Conservation (phyloP, 2,888 invertebrate species). For the Drosophila mimetica region DNA sequence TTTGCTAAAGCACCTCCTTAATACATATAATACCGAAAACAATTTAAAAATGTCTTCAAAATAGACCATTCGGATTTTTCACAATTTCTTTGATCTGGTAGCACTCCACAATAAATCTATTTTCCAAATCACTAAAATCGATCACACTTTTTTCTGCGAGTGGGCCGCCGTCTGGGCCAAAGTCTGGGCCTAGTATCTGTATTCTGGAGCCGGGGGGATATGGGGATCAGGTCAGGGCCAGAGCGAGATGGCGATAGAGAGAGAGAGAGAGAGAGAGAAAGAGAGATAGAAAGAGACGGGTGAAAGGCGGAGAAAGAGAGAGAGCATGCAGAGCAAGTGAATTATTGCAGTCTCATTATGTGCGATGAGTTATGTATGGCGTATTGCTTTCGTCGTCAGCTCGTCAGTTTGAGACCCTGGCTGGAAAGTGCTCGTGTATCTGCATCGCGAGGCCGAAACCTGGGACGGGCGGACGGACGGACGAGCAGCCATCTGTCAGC, state of each 20-base stretch:
- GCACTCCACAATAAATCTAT: no score
- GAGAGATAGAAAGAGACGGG: conserved; percentile 3
- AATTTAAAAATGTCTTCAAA: no score
- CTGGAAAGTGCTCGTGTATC: conserved; percentile 72
- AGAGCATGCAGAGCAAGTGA: conserved; percentile 81
- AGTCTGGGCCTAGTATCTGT: conserved; percentile 7
- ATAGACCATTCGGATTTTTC: no score
- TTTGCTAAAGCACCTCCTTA: no score
- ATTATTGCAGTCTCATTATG: conserved; percentile 84
- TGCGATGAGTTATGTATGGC: conserved; percentile 83
- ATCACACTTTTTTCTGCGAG: conserved; percentile 7
- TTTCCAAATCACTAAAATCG: no score
- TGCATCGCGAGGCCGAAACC: conserved; percentile 61
- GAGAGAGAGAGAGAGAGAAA: conserved; percentile 3
- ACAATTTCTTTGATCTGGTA: no score
- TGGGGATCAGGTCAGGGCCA: background rate
- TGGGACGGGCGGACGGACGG: conserved; percentile 37
- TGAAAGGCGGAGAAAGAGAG: conserved; percentile 1
- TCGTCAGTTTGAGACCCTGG: conserved; percentile 34
- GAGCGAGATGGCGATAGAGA: no score
- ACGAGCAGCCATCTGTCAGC: conserved; percentile 70
- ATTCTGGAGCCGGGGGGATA: conserved; percentile 8
- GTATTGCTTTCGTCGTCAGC: conserved; percentile 82
- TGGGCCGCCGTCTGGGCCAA: conserved; percentile 1
- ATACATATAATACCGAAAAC: no score